Base-by-base conservation (phyloP, 64 coral and sea anemone genomes). In the Montipora sp. region DNA sequence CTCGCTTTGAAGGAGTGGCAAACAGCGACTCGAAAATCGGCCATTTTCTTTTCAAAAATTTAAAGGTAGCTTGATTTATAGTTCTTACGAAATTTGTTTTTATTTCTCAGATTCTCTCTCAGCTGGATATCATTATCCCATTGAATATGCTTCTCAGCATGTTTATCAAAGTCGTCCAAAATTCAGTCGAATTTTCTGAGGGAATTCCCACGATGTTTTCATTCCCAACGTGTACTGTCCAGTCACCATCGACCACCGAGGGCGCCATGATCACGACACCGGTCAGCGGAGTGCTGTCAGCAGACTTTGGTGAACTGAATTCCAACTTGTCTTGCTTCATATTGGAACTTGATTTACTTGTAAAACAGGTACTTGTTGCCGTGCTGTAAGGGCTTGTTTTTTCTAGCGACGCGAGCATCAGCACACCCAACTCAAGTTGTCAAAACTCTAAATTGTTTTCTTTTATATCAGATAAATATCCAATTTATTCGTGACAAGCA, bases 271-370 rank as follows among this genome's bases (percentile, higher is more conserved):
- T 78, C 6, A 66, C 65, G 22, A 90, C 95, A 21, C 92, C 89
- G 43, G 71, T 90, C 75, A 95, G 89, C 27, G 94, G 51, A 15
- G 22, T 22, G 10, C 23, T 86, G 78, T 91, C 83, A 57, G 90
- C 78, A 15, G 94, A 96, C 58, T 71, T 98, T 14, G 84, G 57
- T 14, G 95, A 92, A 75, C 67, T 90, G 13, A 94, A 87, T 73
- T 94, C 95, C 3, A 98, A 93, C 21, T 19, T 99, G 75, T 96
- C 98, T 10, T 96, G 92, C 19, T 96, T 99, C 46, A 99, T 99
- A 59, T 89, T 99, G 87, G 96, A 96, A 95, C 59, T 99, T n/a
- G 98, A 99, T 67, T 92, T 99, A 78, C 79, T 99, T 79, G 98
- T 96, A 23, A 99, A 96, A 84, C 98, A 99, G 92, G 98, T 99